phyloP scores from a whole-genome alignment of 2,113 vertebrate genomes.

The Neodon shergylaensis region DNA sequence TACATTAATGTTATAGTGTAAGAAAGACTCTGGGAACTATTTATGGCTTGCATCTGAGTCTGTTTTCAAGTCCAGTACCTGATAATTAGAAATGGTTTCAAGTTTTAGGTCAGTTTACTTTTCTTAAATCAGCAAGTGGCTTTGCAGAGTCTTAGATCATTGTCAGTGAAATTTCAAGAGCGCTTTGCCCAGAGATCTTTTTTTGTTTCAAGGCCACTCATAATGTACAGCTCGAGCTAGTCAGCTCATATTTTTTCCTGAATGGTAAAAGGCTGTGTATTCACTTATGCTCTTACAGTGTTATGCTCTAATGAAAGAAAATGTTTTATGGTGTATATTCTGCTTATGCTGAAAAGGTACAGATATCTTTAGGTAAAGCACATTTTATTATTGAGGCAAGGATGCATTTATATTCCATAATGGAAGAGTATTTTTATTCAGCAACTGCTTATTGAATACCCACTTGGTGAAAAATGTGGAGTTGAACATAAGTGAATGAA shows the following conservation, averaged over 20 bases:
- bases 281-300: not conserved
- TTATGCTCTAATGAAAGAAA: not conserved
- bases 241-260: not conserved
- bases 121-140: not conserved
- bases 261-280: not conserved
- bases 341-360: not conserved
- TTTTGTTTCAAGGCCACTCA: not conserved
- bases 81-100: not conserved
- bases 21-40: not conserved
- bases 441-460: not conserved
- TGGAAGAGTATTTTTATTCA: not conserved
- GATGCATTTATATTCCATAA: not conserved
- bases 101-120: not conserved
- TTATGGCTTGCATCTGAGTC: not conserved
- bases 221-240: rapidly evolving
- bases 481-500: not conserved
- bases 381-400: not conserved
- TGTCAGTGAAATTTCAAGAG: not conserved
- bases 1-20: not conserved
- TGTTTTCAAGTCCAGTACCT: not conserved
- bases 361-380: not conserved
- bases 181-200: not conserved
- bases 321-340: not conserved
- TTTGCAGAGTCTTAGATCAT: not conserved
- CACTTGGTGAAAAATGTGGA: not conserved